These are phyloP conservation scores for Adela reaumurella DNA, from an alignment of 2,888 invertebrate species.

Conservation along the genomic window DNA sequence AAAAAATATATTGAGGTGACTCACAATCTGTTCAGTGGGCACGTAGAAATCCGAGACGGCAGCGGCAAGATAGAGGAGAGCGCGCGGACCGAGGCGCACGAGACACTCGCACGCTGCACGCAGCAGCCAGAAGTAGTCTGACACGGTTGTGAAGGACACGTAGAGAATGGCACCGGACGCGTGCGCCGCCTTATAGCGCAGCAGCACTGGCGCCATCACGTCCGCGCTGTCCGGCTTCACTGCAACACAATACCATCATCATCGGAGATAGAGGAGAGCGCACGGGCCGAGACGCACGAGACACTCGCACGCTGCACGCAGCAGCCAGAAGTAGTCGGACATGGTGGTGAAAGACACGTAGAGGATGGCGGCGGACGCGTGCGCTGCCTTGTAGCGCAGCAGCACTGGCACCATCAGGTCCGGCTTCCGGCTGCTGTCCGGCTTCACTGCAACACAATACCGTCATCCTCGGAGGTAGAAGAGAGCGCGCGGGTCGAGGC, in stretches of 20 bases:
- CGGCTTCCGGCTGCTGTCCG: slow-evolving; percentile 66
- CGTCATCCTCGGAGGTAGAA: no score
- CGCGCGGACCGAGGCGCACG: slow-evolving; percentile 61
- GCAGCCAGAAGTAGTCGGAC: slow-evolving; percentile 88
- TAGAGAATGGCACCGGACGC: slow-evolving; percentile 94
- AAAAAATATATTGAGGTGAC: slow-evolving; percentile 12
- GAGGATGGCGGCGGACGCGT: slow-evolving; percentile 67
- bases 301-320: slow-evolving; percentile 78
- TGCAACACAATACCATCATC: no score
- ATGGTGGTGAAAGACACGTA: slow-evolving; percentile 81
- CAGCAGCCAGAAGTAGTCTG: slow-evolving; percentile 90
- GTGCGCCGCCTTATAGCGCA: slow-evolving; percentile 77
- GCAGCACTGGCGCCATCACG: slow-evolving; percentile 66
- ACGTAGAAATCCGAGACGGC: slow-evolving; percentile 99
- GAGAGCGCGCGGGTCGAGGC: slow-evolving; percentile 65
- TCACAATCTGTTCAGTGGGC: slow-evolving; percentile 87
- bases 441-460: slow-evolving; percentile 67
- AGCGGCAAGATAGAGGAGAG: slow-evolving; percentile 91
- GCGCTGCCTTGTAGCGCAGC: slow-evolving; percentile 75
- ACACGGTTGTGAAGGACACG: slow-evolving; percentile 73
- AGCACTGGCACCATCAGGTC: slow-evolving; percentile 70
- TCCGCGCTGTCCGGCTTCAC: slow-evolving; percentile 70
- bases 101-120: slow-evolving; percentile 78
- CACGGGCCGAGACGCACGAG: slow-evolving; percentile 63
- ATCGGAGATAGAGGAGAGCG: slow-evolving; percentile 88